These are phyloP conservation scores for Ophioninae sp. DNA, from an alignment of 2,888 invertebrate genomes.

Conservation along the genomic window DNA sequence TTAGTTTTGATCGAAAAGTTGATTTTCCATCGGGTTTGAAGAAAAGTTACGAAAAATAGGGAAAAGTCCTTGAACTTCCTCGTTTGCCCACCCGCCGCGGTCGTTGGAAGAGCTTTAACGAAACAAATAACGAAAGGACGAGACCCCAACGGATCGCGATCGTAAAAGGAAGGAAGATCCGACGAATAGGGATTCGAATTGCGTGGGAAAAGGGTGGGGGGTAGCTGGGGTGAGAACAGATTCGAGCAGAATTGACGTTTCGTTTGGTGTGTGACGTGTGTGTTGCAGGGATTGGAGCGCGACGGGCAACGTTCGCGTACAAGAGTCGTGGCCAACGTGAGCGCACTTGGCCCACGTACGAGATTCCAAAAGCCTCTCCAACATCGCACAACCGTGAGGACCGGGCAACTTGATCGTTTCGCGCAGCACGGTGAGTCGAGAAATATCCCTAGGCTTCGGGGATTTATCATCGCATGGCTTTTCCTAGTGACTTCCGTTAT, in stretches of 20 bases:
- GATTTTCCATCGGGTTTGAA: no score
- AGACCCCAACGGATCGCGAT: background rate
- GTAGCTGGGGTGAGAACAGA: no score
- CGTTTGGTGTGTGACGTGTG: conserved; percentile 57
- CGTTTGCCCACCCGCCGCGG: background rate
- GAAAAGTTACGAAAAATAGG: no score
- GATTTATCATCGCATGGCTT: background rate
- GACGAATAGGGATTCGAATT: background rate
- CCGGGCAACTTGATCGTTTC: conserved; percentile 77
- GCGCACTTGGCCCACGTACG: conserved; percentile 75
- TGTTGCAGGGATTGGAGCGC: conserved; percentile 81
- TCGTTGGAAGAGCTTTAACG: background rate
- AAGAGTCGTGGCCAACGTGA: conserved; percentile 81
- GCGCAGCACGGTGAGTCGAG: conserved; percentile 77
- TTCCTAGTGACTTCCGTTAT: background rate
- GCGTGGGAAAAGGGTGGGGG: background rate
- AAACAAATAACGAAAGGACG: background rate
- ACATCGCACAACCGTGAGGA: conserved; percentile 71
- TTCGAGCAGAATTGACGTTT: conserved; percentile 56
- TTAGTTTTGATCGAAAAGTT: no score
- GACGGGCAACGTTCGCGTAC: conserved; percentile 80
- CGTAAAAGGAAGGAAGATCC: background rate
- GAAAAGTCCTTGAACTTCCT: background rate
- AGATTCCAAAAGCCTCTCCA: conserved; percentile 74
- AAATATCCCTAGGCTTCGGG: conserved; percentile 27